Base-by-base conservation (phyloP, 2,888 invertebrate genomes). In the Lepidonotus clava region DNA sequence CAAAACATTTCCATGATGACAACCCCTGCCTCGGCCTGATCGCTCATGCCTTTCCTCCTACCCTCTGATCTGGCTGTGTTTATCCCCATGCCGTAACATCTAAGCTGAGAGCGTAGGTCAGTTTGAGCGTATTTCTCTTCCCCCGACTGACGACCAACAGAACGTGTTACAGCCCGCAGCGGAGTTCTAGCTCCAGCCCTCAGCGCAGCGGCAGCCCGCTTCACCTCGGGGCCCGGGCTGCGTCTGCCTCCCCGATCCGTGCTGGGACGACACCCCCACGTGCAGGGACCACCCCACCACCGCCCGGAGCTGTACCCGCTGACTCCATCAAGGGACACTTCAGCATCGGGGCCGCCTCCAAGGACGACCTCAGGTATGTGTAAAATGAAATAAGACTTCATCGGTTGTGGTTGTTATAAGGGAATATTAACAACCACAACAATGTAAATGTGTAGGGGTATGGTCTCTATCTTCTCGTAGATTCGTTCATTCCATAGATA, bases 341-440 rank as follows among this genome's bases (percentile, higher is more conserved):
- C 92, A 96, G 95, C 85, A 96, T 96, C 86, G 96, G 96, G 2
- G 93, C 95, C 11, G 93, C 94, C 2, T 94, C 95, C 21, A 94
- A 93, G 71, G 95, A 96, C 21, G 95, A 96, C 86, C 77, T 90
- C 38, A 86, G 86, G 88, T 88, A 34, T 28, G 87, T 56, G 14
- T 46, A 8, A 14, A 21, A 24, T 24, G 11, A 36, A 34, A n/a
- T n/a, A n/a, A n/a, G n/a, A n/a, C n/a, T n/a, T n/a, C n/a, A n/a
- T n/a, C n/a, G n/a, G n/a, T n/a, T n/a, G n/a, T n/a, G n/a, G n/a
- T n/a, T n/a, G n/a, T n/a, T n/a, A n/a, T n/a, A n/a, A n/a, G n/a
- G n/a, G n/a, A n/a, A n/a, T n/a, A n/a, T n/a, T n/a, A n/a, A n/a
- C n/a, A n/a, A n/a, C n/a, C n/a, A n/a, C n/a, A n/a, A n/a, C n/a